Base-by-base conservation (phyloP, 2,113 vertebrate species). In the Oxyura jamaicensis region DNA sequence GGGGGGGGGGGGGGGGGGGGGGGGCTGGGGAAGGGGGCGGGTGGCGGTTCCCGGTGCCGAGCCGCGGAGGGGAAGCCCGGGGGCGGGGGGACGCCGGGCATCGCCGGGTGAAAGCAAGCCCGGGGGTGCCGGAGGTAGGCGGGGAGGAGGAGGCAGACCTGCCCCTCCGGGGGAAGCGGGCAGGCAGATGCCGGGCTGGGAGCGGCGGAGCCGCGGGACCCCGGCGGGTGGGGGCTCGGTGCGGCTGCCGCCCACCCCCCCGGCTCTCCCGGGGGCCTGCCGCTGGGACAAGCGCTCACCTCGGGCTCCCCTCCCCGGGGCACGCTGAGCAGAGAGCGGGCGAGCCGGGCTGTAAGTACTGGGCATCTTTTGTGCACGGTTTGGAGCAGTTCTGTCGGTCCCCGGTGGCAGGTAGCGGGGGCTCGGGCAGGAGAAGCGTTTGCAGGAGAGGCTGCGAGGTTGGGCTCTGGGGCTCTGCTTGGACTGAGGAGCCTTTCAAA, bases 81-180 rank as follows among this genome's bases (percentile, higher is more conserved):
- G 36, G 36, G 21, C 46, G 4, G 11, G n/a, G 50, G 73, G 48
- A 71, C 4, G 83, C 68, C 9, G 68, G 39, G 62, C 83, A 95
- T 76, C 93, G 91, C 85, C 53, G 60, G 41, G 63, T 19, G 56
- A 56, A 46, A 83, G 68, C 46, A 48, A 48, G 20, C 39, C 65
- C 56, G 88, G 88, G 52, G 75, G 86, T 17, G 86, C 6, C 46
- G 46, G 82, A 95, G 96, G 96, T 29, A 88, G 94, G 93, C 85
- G 96, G 93, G n/a, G 96, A 95, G 93, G 71, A 93, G 94, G 86
- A 90, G 93, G 83, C 80, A 50, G 88, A 91, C 89, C 96, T 92
- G 96, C 91, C 39, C 1, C 91, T 83, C 76, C 20, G 29, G 68
- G 74, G 93, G 59, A 86, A 26, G 81, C 77, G 56, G 93, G 1